Evolutionary conservation across 1,140 invertebrate species (phyloP).

Genomic region (Oedothorax gibbosus): DNA sequence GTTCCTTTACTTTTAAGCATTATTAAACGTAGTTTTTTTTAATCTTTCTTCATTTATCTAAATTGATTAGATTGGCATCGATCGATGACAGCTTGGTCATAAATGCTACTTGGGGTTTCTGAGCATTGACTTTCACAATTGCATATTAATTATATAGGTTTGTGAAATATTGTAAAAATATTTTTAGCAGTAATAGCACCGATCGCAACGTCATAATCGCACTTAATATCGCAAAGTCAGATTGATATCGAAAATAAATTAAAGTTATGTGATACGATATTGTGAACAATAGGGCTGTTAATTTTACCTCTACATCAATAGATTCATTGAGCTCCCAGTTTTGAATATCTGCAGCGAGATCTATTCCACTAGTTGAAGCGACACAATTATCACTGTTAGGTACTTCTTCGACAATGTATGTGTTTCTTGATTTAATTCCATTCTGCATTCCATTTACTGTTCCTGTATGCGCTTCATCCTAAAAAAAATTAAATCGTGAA

Average conservation of each 20-base stretch:
- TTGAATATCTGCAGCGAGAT: constrained; percentile 11
- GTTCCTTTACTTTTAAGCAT: too few species aligned
- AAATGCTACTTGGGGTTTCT: too few species aligned
- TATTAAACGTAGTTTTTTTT: too few species aligned
- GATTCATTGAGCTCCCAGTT: constrained; percentile 19
- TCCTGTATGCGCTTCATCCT: constrained; percentile 3
- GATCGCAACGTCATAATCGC: background rate
- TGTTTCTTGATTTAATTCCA: background rate
- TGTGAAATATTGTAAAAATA: too few species aligned
- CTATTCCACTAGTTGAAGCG: constrained; percentile 69
- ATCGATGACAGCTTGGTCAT: too few species aligned
- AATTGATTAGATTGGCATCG: too few species aligned
- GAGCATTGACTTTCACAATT: too few species aligned
- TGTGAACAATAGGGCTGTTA: too few species aligned
- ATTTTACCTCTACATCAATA: constrained; percentile 2
- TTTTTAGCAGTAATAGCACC: background rate
- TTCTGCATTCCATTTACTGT: constrained; percentile 33
- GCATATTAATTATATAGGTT: too few species aligned
- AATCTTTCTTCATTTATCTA: too few species aligned
- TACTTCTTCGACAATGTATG: constrained; percentile 62
- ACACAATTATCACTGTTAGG: constrained; percentile 73
- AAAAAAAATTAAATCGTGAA: background rate
- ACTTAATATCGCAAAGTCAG: background rate
- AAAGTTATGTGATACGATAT: background rate
- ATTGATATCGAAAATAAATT: background rate